These are phyloP conservation scores for Dioctria rufipes DNA, from an alignment of 2,888 invertebrate species.

Conservation along the genomic window DNA sequence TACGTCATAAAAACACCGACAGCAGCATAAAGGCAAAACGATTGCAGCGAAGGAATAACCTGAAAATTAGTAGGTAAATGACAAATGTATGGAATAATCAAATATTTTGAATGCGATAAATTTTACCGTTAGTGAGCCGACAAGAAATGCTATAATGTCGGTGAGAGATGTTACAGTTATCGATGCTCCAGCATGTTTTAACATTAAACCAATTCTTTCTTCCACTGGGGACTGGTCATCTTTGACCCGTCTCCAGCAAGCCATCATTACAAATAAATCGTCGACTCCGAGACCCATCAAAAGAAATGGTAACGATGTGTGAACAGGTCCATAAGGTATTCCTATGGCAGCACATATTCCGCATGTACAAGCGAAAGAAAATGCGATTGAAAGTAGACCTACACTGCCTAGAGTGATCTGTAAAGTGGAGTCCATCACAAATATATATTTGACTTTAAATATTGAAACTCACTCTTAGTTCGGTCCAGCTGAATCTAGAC, in stretches of 20 bases:
- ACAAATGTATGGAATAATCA: neutral
- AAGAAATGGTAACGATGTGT: constrained; percentile 86
- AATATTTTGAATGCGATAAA: constrained; percentile 49
- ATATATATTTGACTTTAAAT: neutral
- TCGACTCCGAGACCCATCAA: constrained; percentile 86
- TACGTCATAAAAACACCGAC: constrained; percentile 83
- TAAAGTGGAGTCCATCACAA: neutral
- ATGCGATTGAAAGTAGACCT: constrained; percentile 81
- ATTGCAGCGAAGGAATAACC: constrained; percentile 84
- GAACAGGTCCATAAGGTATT: constrained; percentile 85
- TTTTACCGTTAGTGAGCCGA: constrained; percentile 82
- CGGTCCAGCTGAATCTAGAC: constrained; percentile 82
- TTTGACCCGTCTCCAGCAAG: constrained; percentile 81
- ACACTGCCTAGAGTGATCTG: constrained; percentile 78
- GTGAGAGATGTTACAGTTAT: constrained; percentile 88
- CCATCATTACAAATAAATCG: constrained; percentile 89
- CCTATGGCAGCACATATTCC: constrained; percentile 82
- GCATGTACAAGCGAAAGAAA: constrained; percentile 81
- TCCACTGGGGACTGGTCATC: constrained; percentile 74
- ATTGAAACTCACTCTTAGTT: constrained; percentile 74
- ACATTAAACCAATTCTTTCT: constrained; percentile 79
- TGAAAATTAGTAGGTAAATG: constrained; percentile 19
- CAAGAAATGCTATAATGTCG: constrained; percentile 84
- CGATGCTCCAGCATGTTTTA: constrained; percentile 87
- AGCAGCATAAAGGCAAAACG: constrained; percentile 87